These are phyloP conservation scores for Micromussa lordhowensis DNA, from an alignment of 92 coral and sea anemone species.

Conservation along the genomic window DNA sequence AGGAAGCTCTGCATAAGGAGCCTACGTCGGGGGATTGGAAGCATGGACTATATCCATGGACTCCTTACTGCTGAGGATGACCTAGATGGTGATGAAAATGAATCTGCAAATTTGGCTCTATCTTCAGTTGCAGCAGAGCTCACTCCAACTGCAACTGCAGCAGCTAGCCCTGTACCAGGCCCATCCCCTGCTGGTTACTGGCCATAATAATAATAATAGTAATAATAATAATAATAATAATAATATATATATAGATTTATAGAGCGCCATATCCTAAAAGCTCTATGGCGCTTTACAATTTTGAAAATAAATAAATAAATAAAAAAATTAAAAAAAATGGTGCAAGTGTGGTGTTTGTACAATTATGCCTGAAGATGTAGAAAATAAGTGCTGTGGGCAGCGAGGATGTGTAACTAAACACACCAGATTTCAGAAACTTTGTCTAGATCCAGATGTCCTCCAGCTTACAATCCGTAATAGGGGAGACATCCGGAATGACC, in stretches of 20 bases:
- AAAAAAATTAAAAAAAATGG: no score
- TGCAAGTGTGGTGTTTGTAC: background rate
- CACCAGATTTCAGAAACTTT: conserved; percentile 37
- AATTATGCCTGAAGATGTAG: conserved; percentile 19
- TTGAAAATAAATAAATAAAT: no score
- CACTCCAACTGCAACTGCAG: background rate
- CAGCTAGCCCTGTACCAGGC: background rate
- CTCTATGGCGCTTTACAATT: no score
- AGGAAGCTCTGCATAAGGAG: background rate
- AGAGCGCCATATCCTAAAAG: no score
- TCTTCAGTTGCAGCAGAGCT: background rate
- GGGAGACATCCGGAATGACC: background rate
- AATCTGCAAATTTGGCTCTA: background rate
- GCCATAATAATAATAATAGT: no score
- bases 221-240: no score
- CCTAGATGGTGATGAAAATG: background rate
- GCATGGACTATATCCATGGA: conserved; percentile 12
- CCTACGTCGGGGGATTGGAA: background rate
- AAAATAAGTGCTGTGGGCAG: conserved; percentile 30
- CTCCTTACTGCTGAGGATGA: conserved; percentile 8
- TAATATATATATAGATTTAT: no score
- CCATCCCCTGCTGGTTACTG: background rate
- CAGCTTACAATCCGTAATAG: conserved; percentile 18
- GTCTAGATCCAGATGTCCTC: conserved; percentile 69
- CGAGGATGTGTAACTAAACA: conserved; percentile 24